These are phyloP conservation scores for Leptestheria dahalacensis DNA, from an alignment of 1,140 invertebrate species.

Conservation along the genomic window DNA sequence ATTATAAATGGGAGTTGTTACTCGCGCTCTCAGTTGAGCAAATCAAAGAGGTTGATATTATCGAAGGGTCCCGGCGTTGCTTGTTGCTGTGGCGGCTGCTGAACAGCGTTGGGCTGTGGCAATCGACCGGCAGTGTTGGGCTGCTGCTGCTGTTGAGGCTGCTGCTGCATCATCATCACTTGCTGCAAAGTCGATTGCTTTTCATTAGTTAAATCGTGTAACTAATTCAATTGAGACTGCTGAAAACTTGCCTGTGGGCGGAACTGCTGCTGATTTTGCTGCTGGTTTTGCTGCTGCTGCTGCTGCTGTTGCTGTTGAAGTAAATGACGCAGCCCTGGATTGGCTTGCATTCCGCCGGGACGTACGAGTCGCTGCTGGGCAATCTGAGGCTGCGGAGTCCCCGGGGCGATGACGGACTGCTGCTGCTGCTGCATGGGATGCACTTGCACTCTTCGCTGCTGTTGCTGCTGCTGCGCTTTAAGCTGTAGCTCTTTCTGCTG, in stretches of 20 bases:
- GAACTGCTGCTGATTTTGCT: constrained; percentile 10
- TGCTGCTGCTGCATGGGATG: constrained; percentile 18
- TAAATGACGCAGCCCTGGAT: constrained; percentile 21
- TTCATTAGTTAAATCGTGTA: neutral
- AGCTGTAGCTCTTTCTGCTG: constrained; percentile 63
- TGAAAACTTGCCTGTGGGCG: neutral
- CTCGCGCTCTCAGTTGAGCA: neutral
- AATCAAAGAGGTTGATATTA: neutral
- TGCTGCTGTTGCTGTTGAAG: constrained; percentile 19
- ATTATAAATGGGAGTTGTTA: no score
- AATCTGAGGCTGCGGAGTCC: constrained; percentile 10
- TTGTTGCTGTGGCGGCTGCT: constrained; percentile 6
- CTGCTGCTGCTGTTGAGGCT: constrained; percentile 6
- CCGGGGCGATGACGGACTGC: constrained; percentile 12
- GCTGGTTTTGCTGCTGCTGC: constrained; percentile 1
- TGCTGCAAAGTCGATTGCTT: neutral
- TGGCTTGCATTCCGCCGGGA: constrained; percentile 13
- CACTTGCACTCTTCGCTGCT: constrained; percentile 10
- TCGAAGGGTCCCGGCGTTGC: neutral
- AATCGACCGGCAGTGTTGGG: neutral
- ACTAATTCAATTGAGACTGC: neutral
- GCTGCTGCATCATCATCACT: neutral
- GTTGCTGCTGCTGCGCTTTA: constrained; percentile 32
- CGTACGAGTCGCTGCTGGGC: constrained; percentile 11
- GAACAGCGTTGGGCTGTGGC: neutral